Base-by-base conservation (phyloP, 1,140 invertebrate species). In the Heliconius hermathena region DNA sequence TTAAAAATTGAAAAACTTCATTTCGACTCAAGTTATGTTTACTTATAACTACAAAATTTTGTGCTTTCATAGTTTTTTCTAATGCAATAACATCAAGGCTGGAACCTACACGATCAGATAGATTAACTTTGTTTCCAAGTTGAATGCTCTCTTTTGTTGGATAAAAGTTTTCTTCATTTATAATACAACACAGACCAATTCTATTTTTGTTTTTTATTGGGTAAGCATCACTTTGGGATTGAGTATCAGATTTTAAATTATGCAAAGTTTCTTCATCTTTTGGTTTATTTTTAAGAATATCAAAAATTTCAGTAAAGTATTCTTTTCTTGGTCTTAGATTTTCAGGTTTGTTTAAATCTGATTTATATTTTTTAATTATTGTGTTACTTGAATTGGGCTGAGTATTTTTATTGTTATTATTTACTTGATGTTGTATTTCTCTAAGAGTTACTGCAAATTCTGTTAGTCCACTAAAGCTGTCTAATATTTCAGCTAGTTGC, bases 121-220 rank as follows among this genome's bases (percentile, higher is more conserved):
- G 89, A 76, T 80, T 29, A 38, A 81, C 66, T 54, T 81, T 85
- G 38, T 72, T 73, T 57, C 81, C 76, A 4, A 36, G 20, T 80
- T 88, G 81, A 73, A 93, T 90, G 71, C 89, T 93, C 46, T 88
- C 57, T 84, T 90, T 92, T 29, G 91, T 91, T 72, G 91, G 89
- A 79, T 91, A 83, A 83, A 94, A 94, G 38, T 87, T 85, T 84
- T 92, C 91, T 87, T 94, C 91, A 86, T 94, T 94, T 74, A 94
- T 91, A 76, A 94, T 93, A 74, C 88, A 88, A 83, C 91, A 93
- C 9, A 93, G 80, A 57, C 93, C 93, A 73, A 94, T 73, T 81
- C 85, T 87, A 26, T 89, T 84, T 36, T 82, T 81, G 79, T 92
- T 90, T 74, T 87, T 88, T 33, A 94, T 93, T 66, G 73, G 41